Conservation (phyloP, 2,797 vertebrate genomes). For the Halcyon leucocephala region DNA sequence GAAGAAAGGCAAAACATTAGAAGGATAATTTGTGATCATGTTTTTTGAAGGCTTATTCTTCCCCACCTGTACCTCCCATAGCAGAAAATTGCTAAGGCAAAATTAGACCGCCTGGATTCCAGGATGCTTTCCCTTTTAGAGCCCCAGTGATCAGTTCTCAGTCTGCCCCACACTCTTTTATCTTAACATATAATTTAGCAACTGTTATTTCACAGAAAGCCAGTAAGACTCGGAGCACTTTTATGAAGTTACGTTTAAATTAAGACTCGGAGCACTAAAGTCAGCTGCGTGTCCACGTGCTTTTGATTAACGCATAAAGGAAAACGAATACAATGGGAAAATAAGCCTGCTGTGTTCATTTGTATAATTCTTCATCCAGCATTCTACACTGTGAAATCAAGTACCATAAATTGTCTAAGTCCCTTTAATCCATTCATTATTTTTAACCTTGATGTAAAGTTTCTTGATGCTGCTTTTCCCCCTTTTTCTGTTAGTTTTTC, state of each 20-base stretch:
- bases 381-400: background rate
- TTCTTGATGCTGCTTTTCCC: background rate
- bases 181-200: no score
- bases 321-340: background rate
- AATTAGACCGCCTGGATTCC: background rate
- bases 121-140: background rate
- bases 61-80: background rate
- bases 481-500: background rate
- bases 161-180: no score
- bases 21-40: background rate
- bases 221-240: no score
- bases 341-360: background rate
- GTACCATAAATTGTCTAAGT: background rate
- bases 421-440: background rate
- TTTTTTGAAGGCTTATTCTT: background rate
- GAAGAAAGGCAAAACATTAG: background rate
- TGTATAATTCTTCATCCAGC: background rate
- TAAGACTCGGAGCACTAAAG: background rate
- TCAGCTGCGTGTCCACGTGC: background rate
- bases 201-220: no score
- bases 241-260: background rate
- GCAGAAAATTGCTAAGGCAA: background rate
- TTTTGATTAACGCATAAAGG: background rate
- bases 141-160: background rate
- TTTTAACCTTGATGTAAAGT: conserved; percentile 19